Evolutionary conservation across 2,888 invertebrate genomes (phyloP), one percentile per base, ranked within the genome.

Genomic region (Orthosia incerta): DNA sequence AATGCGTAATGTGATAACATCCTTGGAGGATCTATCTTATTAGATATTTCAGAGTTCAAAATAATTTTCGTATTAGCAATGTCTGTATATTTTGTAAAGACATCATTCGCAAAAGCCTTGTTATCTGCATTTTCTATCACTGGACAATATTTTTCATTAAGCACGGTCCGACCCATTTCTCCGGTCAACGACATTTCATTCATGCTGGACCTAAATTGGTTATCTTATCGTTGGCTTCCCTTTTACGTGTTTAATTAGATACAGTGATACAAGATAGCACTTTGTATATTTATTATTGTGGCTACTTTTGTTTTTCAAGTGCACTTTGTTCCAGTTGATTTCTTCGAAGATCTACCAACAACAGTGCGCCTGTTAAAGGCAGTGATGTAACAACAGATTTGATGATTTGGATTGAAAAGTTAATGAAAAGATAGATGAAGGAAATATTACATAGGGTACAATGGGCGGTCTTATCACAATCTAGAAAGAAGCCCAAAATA

Each of bases 211-310:
- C 91, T 91, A 93, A 93, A 93, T 93, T 92, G 88, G 86, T 89
- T 94, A 93, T 94, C 94, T 93, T 93, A 93, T 94, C 94, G 85
- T 83, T 92, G 94, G 93, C 93, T 94, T 94, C 94, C 91, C 91
- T 91, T 92, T 89, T 89, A 88, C 86, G 84, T 83, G 87, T 89
- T 90, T 91, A 91, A 93, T 93, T 92, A 90, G 87, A 88, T 89
- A 84, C 82, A 75, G 72, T 76, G 80, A 76, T 78, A 83, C 67
- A 69, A 82, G 76, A 76, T 84, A 80, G 68, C 68, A 64, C 51
- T 74, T 65, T 71, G 71, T 61, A 65, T 74, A 65, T 76, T 82
- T 73, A 77, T 67, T 77, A 63, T 80, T 71, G 74, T 76, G 66
- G 72, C 46, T 62, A 64, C 59, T 68, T 26, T 23, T 61, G 55